Evolutionary conservation across 2,888 invertebrate genomes (phyloP).

Genomic region (Ophion ventricosus): DNA sequence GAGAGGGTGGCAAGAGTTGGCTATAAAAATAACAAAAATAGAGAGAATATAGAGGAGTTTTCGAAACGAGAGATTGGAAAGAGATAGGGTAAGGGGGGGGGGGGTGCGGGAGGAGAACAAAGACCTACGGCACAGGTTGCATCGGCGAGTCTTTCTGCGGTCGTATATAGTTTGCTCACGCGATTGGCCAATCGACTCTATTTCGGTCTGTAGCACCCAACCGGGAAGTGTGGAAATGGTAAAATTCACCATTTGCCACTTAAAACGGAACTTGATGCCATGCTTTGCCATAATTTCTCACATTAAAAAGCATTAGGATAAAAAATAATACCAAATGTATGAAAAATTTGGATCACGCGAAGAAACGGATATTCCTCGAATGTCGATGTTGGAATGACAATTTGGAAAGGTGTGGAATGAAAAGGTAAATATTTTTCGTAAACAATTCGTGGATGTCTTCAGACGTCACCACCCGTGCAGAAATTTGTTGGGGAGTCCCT

Average conservation of each 20-base stretch:
- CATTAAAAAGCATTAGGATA: not conserved
- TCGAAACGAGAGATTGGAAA: slow-evolving; percentile 45
- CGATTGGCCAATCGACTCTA: slow-evolving; percentile 63
- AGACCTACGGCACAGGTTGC: slow-evolving; percentile 35
- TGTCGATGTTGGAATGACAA: too few relatives aligned
- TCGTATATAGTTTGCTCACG: slow-evolving; percentile 55
- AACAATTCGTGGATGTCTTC: too few relatives aligned
- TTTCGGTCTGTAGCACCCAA: slow-evolving; percentile 29
- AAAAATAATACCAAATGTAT: too few relatives aligned
- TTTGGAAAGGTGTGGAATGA: too few relatives aligned
- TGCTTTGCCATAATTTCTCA: slow-evolving; percentile 26
- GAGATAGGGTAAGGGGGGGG: slow-evolving; percentile 10
- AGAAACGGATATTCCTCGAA: too few relatives aligned
- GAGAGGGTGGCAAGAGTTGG: slow-evolving; percentile 43
- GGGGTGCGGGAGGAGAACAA: too few relatives aligned
- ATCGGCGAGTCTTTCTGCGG: slow-evolving; percentile 58
- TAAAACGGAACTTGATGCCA: slow-evolving; percentile 27
- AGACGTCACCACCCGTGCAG: too few relatives aligned
- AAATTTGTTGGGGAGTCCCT: too few relatives aligned
- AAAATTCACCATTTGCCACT: slow-evolving; percentile 59
- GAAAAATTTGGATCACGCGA: too few relatives aligned
- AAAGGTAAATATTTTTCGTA: too few relatives aligned
- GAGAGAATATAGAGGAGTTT: slow-evolving; percentile 50
- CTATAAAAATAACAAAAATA: slow-evolving; percentile 57
- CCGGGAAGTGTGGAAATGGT: slow-evolving; percentile 47